These are phyloP conservation scores for Gonioctena quinquepunctata DNA, from an alignment of 1,140 invertebrate genomes.

Conservation along the genomic window DNA sequence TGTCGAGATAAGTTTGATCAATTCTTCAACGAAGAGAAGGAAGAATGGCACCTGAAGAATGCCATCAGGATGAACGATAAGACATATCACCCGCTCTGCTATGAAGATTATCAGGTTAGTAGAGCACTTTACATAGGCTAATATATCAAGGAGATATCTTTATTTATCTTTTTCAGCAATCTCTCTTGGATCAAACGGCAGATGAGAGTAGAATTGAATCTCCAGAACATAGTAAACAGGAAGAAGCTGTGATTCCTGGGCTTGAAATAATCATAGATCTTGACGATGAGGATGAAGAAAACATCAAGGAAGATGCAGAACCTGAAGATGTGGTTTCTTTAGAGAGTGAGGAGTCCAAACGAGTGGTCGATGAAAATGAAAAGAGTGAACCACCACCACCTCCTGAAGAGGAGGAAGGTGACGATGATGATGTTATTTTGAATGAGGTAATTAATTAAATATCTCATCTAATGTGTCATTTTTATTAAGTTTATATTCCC, in stretches of 20 bases:
- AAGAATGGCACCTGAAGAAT: constrained; percentile 92
- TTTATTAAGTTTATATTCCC: neutral
- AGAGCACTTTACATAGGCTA: no score
- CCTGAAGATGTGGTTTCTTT: constrained; percentile 30
- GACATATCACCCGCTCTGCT: constrained; percentile 89
- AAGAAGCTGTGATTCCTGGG: constrained; percentile 39
- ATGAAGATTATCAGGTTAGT: constrained; percentile 83
- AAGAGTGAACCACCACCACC: constrained; percentile 53
- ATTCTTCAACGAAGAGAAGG: constrained; percentile 93
- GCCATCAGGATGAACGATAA: constrained; percentile 77
- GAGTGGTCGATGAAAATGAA: constrained; percentile 26
- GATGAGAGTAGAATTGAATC: constrained; percentile 32
- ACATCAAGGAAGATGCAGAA: constrained; percentile 42
- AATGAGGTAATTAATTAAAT: constrained; percentile 49
- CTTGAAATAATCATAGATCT: constrained; percentile 50
- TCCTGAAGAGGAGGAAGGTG: constrained; percentile 54
- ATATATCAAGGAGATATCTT: neutral
- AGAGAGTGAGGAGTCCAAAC: constrained; percentile 46
- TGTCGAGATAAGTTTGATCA: constrained; percentile 91
- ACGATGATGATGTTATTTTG: constrained; percentile 64
- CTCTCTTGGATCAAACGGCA: constrained; percentile 38
- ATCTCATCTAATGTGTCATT: neutral
- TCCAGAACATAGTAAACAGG: constrained; percentile 14
- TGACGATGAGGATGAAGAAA: constrained; percentile 45
- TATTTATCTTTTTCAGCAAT: constrained; percentile 33